A percentile compares a stretch with the other conserved stretches of the same genome.
Evolutionary conservation across 2,113 vertebrate species (phyloP).

Genomic region (Mirounga angustirostris): DNA sequence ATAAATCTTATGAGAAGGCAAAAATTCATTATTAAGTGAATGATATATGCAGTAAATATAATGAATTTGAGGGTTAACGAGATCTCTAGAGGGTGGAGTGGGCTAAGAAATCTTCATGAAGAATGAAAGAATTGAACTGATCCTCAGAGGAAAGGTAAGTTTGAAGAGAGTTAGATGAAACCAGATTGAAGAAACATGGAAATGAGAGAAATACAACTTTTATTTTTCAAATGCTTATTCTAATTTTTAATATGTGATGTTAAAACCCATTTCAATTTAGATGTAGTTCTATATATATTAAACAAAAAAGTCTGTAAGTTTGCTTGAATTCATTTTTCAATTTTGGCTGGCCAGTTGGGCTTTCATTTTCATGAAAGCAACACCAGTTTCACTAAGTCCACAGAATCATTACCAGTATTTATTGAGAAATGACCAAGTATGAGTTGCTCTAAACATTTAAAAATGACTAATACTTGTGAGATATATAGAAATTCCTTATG

Average conservation of each 20-base stretch:
- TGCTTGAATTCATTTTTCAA: not conserved
- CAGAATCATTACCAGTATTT: not conserved
- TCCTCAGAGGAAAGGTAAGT: not conserved
- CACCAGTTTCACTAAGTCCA: not conserved
- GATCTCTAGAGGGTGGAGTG: not conserved
- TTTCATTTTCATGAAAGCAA: constrained; percentile 9
- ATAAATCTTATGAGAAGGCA: not conserved
- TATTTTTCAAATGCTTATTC: not conserved
- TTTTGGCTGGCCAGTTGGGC: not conserved
- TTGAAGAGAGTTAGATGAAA: not conserved
- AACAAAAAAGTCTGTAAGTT: not conserved
- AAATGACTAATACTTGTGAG: not conserved
- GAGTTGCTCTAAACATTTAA: not conserved
- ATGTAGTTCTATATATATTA: not conserved
- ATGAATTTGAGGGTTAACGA: not conserved
- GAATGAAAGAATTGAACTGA: not conserved
- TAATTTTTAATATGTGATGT: not conserved
- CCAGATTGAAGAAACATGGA: not conserved
- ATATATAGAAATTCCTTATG: not conserved
- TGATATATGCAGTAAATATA: not conserved
- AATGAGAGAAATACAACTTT: not conserved
- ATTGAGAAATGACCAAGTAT: not conserved
- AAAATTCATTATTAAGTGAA: not conserved
- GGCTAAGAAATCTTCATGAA: not conserved
- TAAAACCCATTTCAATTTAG: not conserved